These are phyloP conservation scores for Atrichornis clamosus DNA, from an alignment of 2,113 vertebrate genomes.

Conservation along the genomic window DNA sequence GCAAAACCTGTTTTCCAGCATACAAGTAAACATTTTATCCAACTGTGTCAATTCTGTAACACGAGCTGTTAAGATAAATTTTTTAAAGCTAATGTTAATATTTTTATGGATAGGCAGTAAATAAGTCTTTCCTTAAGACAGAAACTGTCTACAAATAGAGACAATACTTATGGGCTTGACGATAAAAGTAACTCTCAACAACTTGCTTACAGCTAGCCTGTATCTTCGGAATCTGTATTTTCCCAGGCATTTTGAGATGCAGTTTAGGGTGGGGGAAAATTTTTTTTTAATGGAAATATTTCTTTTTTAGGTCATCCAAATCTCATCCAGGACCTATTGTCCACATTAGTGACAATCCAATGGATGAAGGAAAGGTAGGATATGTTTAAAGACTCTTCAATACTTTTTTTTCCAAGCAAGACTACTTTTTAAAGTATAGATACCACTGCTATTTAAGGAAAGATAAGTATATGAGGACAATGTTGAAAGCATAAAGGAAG, in stretches of 20 bases:
- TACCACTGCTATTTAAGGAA: background rate
- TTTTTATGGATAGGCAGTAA: background rate
- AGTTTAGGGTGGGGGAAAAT: background rate
- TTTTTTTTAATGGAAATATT: background rate
- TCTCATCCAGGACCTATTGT: conserved; percentile 96
- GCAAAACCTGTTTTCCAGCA: background rate
- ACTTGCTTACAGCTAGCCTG: background rate
- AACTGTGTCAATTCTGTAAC: background rate
- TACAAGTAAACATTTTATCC: background rate
- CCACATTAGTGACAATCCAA: conserved; percentile 99
- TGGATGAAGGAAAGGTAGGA: conserved; percentile 98
- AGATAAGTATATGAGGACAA: background rate
- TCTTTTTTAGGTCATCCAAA: conserved; percentile 88
- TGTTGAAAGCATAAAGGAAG: background rate
- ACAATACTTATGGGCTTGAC: background rate
- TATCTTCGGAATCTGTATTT: background rate
- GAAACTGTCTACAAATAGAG: background rate
- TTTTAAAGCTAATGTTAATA: background rate
- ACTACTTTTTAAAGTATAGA: background rate
- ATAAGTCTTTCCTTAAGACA: background rate
- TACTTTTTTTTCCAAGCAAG: background rate
- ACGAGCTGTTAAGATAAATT: background rate
- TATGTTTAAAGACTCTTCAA: background rate
- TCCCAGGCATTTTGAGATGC: background rate
- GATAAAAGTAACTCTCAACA: background rate